Conservation (phyloP, 2,113 vertebrate genomes). For the Semnopithecus entellus region DNA sequence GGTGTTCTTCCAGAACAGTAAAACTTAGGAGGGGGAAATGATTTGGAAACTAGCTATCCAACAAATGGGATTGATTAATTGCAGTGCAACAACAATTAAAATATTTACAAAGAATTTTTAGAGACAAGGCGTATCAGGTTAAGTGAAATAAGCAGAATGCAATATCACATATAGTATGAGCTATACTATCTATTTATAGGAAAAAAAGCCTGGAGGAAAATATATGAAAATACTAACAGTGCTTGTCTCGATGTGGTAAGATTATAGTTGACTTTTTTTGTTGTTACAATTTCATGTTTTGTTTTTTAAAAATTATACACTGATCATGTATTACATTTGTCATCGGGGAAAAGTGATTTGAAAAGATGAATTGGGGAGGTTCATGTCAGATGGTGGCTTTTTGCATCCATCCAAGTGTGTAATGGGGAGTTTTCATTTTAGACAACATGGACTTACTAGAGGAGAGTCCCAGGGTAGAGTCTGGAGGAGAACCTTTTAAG, state of each 20-base stretch:
- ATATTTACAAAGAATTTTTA: conserved; percentile 8
- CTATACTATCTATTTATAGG: conserved; percentile 27
- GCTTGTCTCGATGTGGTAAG: not conserved
- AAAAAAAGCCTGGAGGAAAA: not conserved
- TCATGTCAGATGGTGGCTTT: conserved; percentile 6
- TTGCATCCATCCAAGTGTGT: not conserved
- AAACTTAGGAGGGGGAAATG: not conserved
- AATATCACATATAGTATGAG: not conserved
- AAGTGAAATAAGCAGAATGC: conserved; percentile 36
- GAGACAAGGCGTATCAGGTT: not conserved
- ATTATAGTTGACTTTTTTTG: conserved; percentile 48
- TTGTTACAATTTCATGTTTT: not conserved
- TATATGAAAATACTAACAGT: not conserved
- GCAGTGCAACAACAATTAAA: not conserved
- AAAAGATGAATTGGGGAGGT: not conserved
- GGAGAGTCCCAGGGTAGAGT: not conserved
- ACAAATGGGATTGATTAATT: not conserved
- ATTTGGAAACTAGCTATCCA: conserved; percentile 35
- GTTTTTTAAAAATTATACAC: not conserved
- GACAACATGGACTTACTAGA: not conserved
- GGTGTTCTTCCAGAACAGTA: not conserved
- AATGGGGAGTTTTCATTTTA: conserved; percentile 32
- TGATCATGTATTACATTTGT: not conserved
- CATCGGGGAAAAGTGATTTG: conserved; percentile 14
- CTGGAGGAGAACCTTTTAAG: not conserved